Conservation (phyloP, 2,797 vertebrate genomes). For the Eremophila alpestris region DNA sequence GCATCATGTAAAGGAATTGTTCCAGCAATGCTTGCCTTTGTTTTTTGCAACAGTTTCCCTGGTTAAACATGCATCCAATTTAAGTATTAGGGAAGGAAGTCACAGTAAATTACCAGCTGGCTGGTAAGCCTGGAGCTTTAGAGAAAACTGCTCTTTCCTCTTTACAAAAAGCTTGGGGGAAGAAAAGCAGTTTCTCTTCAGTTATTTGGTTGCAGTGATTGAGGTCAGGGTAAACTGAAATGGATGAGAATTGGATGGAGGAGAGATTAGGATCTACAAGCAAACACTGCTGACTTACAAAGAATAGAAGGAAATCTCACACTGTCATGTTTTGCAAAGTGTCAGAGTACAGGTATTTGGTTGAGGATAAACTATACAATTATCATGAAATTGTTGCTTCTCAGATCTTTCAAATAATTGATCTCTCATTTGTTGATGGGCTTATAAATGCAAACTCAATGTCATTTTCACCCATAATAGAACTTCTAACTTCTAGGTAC, state of each 20-base stretch:
- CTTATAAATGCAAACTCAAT: not conserved
- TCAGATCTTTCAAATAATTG: not conserved
- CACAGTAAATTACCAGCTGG: slow-evolving; percentile 10
- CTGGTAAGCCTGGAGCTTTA: not conserved
- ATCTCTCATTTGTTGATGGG: not conserved
- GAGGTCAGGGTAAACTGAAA: not conserved
- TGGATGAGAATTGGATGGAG: not conserved
- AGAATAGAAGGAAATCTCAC: not conserved
- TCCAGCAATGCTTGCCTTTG: not conserved
- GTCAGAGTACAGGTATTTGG: not conserved
- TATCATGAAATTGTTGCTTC: not conserved
- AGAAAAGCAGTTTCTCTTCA: not conserved
- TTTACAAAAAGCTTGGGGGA: not conserved
- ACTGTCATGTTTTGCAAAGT: not conserved
- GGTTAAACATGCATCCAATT: not conserved
- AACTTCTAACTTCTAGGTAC: not conserved
- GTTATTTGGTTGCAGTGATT: not conserved
- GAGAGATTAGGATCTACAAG: not conserved
- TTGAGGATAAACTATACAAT: not conserved
- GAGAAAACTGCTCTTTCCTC: not conserved
- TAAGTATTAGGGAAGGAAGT: not conserved
- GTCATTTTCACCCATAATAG: not conserved
- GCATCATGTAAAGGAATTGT: not conserved
- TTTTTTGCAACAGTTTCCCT: not conserved
- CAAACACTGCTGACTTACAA: not conserved